These are phyloP conservation scores for Lycodopsis pacificus DNA, from an alignment of 2,797 vertebrate genomes.

Conservation along the genomic window DNA sequence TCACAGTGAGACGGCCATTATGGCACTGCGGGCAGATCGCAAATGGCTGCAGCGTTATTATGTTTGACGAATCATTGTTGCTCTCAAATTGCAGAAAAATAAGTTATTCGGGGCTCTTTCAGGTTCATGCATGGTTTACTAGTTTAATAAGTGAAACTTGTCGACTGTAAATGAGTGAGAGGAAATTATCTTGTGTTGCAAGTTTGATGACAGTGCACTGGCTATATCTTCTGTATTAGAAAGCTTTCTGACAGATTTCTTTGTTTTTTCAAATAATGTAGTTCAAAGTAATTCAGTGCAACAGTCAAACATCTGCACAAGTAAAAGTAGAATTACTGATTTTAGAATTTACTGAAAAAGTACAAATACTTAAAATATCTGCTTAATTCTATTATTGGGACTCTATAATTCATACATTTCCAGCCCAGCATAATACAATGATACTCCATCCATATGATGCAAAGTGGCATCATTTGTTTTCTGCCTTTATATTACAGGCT, in stretches of 20 bases:
- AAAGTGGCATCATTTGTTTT: neutral
- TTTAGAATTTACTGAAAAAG: neutral
- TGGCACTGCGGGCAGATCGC: neutral
- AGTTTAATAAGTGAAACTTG: neutral
- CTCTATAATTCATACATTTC: neutral
- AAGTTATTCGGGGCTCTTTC: neutral
- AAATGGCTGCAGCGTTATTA: neutral
- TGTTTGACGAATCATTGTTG: neutral
- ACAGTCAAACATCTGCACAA: neutral
- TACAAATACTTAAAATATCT: neutral
- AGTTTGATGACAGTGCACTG: neutral
- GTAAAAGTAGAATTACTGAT: neutral
- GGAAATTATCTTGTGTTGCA: neutral
- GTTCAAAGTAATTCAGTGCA: neutral
- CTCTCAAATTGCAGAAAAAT: neutral
- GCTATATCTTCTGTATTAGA: neutral
- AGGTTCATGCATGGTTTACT: neutral
- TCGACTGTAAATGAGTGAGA: neutral
- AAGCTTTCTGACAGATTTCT: conserved; percentile 3
- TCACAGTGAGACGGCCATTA: neutral
- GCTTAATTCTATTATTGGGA: neutral
- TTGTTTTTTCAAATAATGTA: neutral
- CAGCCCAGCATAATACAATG: neutral
- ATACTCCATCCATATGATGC: neutral
- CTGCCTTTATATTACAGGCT: conserved; percentile 80